Evolutionary conservation across 2,113 vertebrate species (phyloP).

Genomic region (Rafetus swinhoei): DNA sequence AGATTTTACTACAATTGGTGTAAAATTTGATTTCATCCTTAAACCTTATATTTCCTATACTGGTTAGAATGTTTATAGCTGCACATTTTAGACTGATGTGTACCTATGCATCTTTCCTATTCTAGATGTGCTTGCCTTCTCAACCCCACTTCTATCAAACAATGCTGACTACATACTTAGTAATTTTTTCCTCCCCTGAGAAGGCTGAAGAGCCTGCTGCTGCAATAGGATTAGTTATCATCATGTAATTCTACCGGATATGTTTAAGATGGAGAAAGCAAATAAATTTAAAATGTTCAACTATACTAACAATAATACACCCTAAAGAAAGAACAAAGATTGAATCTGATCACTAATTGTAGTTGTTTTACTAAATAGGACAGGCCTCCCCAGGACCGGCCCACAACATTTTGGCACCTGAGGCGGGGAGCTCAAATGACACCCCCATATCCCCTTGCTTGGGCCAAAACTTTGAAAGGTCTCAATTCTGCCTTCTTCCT

Average conservation of each 20-base stretch:
- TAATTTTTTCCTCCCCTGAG: too few species aligned
- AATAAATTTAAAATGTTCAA: not conserved
- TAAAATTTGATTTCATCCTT: not conserved
- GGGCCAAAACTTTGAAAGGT: too few species aligned
- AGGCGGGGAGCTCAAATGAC: too few species aligned
- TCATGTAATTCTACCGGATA: not conserved
- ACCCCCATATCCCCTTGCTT: too few species aligned
- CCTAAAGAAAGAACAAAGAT: not conserved
- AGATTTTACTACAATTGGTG: not conserved
- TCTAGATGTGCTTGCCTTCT: not conserved
- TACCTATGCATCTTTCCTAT: not conserved
- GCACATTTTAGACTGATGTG: not conserved
- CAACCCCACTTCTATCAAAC: not conserved
- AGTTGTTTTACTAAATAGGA: not conserved
- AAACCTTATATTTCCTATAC: not conserved
- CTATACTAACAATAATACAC: not conserved
- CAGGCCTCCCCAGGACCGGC: too few species aligned
- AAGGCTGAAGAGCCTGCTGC: not conserved
- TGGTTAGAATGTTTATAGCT: not conserved
- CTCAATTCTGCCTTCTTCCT: too few species aligned
- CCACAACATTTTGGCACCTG: too few species aligned
- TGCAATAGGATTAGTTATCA: not conserved
- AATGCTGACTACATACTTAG: not conserved
- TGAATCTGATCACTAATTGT: not conserved
- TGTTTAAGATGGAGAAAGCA: not conserved